phyloP scores from a whole-genome alignment of 2,113 vertebrate genomes.

The Myrmecophaga tridactyla region DNA sequence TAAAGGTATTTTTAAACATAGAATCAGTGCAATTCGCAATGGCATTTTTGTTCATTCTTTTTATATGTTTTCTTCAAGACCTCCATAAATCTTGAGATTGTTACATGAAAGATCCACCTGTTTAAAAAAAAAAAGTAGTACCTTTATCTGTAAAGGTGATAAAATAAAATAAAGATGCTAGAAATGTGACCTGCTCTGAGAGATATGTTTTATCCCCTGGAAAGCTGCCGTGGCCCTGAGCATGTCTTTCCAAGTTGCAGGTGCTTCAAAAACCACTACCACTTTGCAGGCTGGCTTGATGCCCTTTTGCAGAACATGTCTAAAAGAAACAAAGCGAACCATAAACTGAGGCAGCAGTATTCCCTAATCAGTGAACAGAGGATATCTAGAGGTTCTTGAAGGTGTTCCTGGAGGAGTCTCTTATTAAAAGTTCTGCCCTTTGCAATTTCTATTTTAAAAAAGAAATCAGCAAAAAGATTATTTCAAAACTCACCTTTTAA shows the following conservation, averaged over 20 bases:
- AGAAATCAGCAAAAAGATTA: background rate
- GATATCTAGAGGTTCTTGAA: background rate
- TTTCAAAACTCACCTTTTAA: background rate
- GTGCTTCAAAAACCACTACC: background rate
- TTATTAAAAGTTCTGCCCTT: background rate
- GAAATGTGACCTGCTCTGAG: constrained; percentile 1
- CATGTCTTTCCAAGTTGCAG: background rate
- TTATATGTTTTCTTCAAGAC: background rate
- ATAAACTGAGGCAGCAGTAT: background rate
- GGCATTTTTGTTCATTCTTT: background rate
- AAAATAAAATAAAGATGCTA: constrained; percentile 14
- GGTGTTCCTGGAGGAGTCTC: background rate
- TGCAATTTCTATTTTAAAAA: background rate
- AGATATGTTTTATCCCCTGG: background rate
- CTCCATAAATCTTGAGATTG: background rate
- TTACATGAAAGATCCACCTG: background rate
- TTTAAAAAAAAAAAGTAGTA: background rate
- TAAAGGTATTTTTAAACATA: background rate
- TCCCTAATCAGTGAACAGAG: background rate
- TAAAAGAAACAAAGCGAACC: background rate
- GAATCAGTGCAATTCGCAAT: background rate
- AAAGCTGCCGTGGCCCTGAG: background rate
- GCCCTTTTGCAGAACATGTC: no score
- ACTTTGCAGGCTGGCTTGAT: background rate
- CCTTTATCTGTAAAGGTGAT: constrained; percentile 1